A percentile compares a stretch with the other conserved stretches of the same genome.
Conservation (phyloP, 2,113 vertebrate genomes). For the Gasterosteus nipponicus region DNA sequence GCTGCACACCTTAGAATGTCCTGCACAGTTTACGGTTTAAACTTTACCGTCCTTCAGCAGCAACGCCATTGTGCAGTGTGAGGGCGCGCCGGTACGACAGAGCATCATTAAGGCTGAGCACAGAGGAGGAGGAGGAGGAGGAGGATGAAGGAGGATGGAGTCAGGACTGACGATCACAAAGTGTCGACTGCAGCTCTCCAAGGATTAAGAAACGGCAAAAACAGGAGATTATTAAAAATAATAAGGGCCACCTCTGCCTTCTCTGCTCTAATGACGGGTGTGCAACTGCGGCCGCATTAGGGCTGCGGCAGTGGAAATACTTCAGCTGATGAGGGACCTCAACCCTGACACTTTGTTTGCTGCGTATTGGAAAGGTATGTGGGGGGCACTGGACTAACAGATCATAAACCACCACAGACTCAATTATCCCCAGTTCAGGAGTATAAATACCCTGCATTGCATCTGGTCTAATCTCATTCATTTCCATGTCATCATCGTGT, state of each 20-base stretch:
- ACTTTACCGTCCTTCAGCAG: conserved; percentile 25
- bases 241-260: conserved; percentile 63
- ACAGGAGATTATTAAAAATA: conserved; percentile 77
- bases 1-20: not conserved
- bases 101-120: conserved; percentile 49
- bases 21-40: not conserved
- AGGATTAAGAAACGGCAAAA: conserved; percentile 70
- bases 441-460: not conserved
- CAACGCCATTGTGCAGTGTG: conserved; percentile 17
- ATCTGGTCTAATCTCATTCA: not conserved
- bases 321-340: conserved; percentile 62
- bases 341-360: conserved; percentile 54
- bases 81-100: conserved; percentile 1
- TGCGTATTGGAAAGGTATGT: conserved; percentile 38
- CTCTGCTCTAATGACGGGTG: conserved; percentile 58
- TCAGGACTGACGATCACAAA: conserved; percentile 25
- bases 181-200: conserved; percentile 60
- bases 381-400: conserved; percentile 4
- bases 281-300: conserved; percentile 33
- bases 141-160: conserved; percentile 32
- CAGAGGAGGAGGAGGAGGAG: conserved; percentile 8
- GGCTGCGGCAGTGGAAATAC: conserved; percentile 44
- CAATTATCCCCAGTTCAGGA: conserved; percentile 28
- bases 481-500: not conserved
- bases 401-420: conserved; percentile 34